Evolutionary conservation across 2,113 vertebrate species (phyloP), one percentile per base, ranked within the genome.

Genomic region (Leucosticte australis): DNA sequence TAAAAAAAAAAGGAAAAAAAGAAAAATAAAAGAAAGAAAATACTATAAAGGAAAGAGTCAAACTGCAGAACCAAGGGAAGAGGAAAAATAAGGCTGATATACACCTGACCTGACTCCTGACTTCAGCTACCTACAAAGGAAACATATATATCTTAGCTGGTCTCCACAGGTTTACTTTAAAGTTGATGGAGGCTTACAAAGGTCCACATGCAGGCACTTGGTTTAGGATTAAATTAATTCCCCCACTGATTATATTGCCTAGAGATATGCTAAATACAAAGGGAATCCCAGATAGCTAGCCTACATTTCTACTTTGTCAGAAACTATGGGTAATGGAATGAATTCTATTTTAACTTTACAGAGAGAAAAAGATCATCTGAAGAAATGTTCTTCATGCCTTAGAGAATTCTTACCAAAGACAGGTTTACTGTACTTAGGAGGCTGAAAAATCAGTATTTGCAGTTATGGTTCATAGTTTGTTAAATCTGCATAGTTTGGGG

Each of bases 321-420:
- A 87, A 87, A 64, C 17, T 42, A 30, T 24, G 37, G 33, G 39
- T 57, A 90, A 55, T 87, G 46, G n/a, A 80, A 71, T 46, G 46
- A 86, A 91, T 86, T 83, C 39, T 92, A 55, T 63, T 87, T 78
- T 81, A 87, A 55, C 64, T 87, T 95, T 90, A 64, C 28, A 62
- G 22, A 76, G 21, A 59, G 13, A 69, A 47, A 92, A 89, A 52
- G 17, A 76, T 71, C 21, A 56, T 84, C 39, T 75, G 52, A 88
- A 90, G 39, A 91, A 80, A 83, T 89, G 75, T 46, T 67, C 39
- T 50, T 26, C 10, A 67, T 76, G 26, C 83, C 52, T 33, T 55
- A 44, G 49, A 86, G 71, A 86, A 64, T 88, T 80, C 21, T 87
- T 89, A 56, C 44, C 41, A 69, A 68, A 89, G 53, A 56, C 15